Evolutionary conservation across 2,797 vertebrate species (phyloP).

Genomic region (Furcifer pardalis): DNA sequence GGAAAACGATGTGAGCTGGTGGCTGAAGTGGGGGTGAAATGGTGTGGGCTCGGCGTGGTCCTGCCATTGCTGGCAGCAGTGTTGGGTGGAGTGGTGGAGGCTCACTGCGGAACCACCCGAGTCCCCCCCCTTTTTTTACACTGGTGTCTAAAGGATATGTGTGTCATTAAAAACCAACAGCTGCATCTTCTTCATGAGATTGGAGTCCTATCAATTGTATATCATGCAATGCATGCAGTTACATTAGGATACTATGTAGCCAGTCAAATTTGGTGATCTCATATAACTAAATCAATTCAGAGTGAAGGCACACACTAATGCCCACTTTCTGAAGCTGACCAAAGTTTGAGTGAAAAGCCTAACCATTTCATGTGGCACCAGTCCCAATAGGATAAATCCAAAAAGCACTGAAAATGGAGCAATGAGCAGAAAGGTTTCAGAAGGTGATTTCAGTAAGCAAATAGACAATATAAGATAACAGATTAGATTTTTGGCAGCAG

Average conservation of each 20-base stretch:
- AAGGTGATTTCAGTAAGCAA: constrained; percentile 12
- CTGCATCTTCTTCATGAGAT: not conserved
- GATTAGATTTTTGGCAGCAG: constrained; percentile 13
- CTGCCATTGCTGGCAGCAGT: no score
- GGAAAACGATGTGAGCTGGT: no score
- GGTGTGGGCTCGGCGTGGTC: no score
- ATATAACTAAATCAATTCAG: not conserved
- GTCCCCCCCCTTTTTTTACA: not conserved
- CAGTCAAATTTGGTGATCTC: not conserved
- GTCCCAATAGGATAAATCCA: not conserved
- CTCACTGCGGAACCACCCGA: no score
- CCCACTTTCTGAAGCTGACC: not conserved
- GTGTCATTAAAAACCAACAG: not conserved
- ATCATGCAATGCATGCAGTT: not conserved
- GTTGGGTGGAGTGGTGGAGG: no score
- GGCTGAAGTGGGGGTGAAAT: no score
- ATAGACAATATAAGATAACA: constrained; percentile 13
- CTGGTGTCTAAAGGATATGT: not conserved
- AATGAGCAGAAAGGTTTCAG: not conserved
- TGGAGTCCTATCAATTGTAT: not conserved
- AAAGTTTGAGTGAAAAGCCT: not conserved
- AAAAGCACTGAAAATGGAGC: constrained; percentile 6
- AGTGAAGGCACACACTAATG: not conserved
- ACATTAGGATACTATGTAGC: not conserved
- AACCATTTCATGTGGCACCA: not conserved